phyloP scores from a whole-genome alignment of 2,888 invertebrate genomes.

The Neoitamus cyanurus region DNA sequence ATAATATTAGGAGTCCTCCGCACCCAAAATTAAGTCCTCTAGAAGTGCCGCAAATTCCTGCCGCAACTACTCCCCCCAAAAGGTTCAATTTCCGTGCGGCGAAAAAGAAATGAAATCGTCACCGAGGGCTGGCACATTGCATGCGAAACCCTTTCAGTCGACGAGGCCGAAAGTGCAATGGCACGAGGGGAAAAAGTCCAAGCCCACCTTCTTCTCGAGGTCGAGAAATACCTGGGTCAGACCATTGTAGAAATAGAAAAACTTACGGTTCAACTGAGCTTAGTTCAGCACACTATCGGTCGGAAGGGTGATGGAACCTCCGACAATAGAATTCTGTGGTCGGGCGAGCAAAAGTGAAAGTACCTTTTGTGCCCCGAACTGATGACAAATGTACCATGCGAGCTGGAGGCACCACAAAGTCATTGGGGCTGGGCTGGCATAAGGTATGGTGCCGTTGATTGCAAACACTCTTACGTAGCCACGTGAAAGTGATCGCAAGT shows the following conservation, averaged over 20 bases:
- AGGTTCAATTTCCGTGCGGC: background rate
- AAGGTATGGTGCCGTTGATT: background rate
- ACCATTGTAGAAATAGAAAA: background rate
- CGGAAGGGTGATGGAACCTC: background rate
- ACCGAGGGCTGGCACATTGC: constrained; percentile 13
- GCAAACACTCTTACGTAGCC: background rate
- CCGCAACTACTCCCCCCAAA: background rate
- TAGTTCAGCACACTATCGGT: background rate
- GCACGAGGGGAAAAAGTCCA: background rate
- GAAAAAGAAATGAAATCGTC: constrained; percentile 4
- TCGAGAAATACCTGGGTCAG: background rate
- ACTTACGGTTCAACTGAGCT: background rate
- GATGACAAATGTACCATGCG: constrained; percentile 9
- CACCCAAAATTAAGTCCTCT: background rate
- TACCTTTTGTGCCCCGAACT: constrained; percentile 6
- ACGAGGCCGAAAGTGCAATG: background rate
- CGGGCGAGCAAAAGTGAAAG: constrained; percentile 28
- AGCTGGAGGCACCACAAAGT: background rate
- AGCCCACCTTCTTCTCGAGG: background rate
- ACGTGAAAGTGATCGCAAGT: constrained; percentile 26
- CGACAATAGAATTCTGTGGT: constrained; percentile 2
- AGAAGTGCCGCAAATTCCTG: background rate
- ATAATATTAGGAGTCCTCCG: constrained; percentile 19
- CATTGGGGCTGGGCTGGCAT: background rate
- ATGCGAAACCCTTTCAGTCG: background rate